These are phyloP conservation scores for Agrypnus murinus DNA, from an alignment of 2,888 invertebrate genomes.

Conservation along the genomic window DNA sequence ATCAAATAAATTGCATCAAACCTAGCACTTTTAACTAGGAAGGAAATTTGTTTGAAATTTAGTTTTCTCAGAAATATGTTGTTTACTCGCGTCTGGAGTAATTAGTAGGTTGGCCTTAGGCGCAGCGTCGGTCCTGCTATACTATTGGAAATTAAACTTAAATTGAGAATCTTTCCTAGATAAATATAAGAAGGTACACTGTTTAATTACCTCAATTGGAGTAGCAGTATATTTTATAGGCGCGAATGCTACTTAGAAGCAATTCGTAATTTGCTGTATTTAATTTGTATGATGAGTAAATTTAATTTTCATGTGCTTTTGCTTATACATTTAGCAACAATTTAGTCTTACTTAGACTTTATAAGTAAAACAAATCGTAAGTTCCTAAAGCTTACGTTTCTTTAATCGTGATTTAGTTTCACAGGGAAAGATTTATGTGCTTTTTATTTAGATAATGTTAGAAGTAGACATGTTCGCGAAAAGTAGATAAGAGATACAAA, in stretches of 20 bases:
- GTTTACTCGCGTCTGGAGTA: slow-evolving; percentile 65
- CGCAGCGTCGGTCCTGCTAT: slow-evolving; percentile 60
- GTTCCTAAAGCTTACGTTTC: no score
- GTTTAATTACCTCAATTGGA: slow-evolving; percentile 53
- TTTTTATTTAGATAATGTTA: no score
- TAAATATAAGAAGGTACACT: slow-evolving; percentile 63
- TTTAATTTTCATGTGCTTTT: slow-evolving; percentile 27
- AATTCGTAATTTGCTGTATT: slow-evolving; percentile 18
- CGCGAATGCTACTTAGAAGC: slow-evolving; percentile 10
- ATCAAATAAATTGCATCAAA: slow-evolving; percentile 64
- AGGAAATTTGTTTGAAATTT: slow-evolving; percentile 67
- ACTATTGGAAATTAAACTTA: slow-evolving; percentile 67
- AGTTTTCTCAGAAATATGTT: slow-evolving; percentile 68
- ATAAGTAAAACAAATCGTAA: no score
- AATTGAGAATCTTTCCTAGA: slow-evolving; percentile 64
- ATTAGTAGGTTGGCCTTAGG: slow-evolving; percentile 66
- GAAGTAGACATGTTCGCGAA: no score
- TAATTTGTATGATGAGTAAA: slow-evolving; percentile 29
- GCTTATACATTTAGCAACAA: slow-evolving; percentile 21
- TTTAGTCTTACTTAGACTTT: neutral
- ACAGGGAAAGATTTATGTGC: no score
- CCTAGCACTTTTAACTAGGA: slow-evolving; percentile 66
- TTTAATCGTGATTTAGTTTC: no score
- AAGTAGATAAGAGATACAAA: no score
- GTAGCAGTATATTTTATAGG: slow-evolving; percentile 40